Base-by-base conservation (phyloP, 2,888 invertebrate genomes). In the Chironomus tentans region DNA sequence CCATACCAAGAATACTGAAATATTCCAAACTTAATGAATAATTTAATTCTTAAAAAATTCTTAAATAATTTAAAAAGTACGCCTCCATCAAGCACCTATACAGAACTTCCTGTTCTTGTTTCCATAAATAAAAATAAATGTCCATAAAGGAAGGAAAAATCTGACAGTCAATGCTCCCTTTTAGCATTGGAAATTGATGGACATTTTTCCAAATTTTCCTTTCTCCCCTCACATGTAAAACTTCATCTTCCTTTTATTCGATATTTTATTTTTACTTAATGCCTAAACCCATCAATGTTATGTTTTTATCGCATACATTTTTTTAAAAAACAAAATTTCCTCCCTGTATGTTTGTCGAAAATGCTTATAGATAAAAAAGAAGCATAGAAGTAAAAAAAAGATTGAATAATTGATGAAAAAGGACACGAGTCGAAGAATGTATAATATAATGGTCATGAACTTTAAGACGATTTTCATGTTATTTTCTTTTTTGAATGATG, bases 341-440 rank as follows among this genome's bases (percentile, higher is more conserved):
- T 68, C 62, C 48, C 12, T 46, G 28, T 5, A 13, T 28, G 28
- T 28, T 4, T 28, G 24, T 13, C 18, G 21, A 65, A 65, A 62
- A 73, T 28, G 56, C n/a, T 61, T 22, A 46, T 24, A 62, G 72
- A 73, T 73, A 61, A 73, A 70, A 71, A 50, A 65, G 50, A n/a
- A 50, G 50, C 50, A 56, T 7, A 38, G 38, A 38, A 56, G 56
- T 18, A 65, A 65, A 65, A n/a, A 62, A 28, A 68, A 73, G 62
- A 73, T 73, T 73, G 72, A 73, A 73, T 73, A 73, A 73, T 62
- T 73, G 72, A 73, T 73, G 72, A 73, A 72, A 65, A 73, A 61
- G 62, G 72, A 73, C 72, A 73, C 21, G 62, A 73, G 72, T 21
- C 48, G 28, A 73, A 62, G 72, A 62, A 62, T 73, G 61, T 46